A percentile compares a stretch with the other conserved stretches of the same genome.
Conservation (phyloP, 2,888 invertebrate genomes). For the Resseliella maxima region DNA sequence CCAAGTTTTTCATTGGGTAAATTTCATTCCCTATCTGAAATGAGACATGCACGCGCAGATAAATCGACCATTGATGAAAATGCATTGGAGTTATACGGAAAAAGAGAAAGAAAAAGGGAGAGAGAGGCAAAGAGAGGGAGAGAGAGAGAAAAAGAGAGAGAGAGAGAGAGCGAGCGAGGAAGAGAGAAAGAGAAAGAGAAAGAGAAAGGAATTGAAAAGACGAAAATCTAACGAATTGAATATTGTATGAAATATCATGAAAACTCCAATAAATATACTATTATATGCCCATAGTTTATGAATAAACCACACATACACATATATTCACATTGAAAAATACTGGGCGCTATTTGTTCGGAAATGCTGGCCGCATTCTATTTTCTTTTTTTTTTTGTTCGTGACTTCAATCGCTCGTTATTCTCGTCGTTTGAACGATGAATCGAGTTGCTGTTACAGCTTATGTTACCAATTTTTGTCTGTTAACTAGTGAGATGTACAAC, state of each 20-base stretch:
- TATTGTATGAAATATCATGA: background rate
- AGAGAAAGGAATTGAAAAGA: no score
- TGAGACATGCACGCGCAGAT: conserved; percentile 7
- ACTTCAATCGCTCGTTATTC: background rate
- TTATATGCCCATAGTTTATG: conserved; percentile 21
- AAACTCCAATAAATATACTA: background rate
- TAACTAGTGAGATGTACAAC: background rate
- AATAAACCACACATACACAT: conserved; percentile 20
- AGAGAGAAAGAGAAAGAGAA: no score
- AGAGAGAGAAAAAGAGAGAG: no score
- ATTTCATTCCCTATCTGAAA: background rate
- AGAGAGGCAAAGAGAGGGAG: no score
- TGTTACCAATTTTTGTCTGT: conserved; percentile 10
- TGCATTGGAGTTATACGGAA: background rate
- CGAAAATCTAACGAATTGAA: conserved; percentile 33
- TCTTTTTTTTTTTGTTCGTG: background rate
- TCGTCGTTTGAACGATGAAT: conserved; percentile 4
- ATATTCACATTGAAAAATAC: no score
- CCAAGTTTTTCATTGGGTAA: background rate
- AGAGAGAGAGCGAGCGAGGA: no score
- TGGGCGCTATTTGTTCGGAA: background rate
- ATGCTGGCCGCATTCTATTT: background rate
- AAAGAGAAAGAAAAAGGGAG: no score
- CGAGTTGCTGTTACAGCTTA: background rate
- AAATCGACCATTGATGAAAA: background rate